These are phyloP conservation scores for Chauna torquata DNA, from an alignment of 2,113 vertebrate species.

Conservation along the genomic window DNA sequence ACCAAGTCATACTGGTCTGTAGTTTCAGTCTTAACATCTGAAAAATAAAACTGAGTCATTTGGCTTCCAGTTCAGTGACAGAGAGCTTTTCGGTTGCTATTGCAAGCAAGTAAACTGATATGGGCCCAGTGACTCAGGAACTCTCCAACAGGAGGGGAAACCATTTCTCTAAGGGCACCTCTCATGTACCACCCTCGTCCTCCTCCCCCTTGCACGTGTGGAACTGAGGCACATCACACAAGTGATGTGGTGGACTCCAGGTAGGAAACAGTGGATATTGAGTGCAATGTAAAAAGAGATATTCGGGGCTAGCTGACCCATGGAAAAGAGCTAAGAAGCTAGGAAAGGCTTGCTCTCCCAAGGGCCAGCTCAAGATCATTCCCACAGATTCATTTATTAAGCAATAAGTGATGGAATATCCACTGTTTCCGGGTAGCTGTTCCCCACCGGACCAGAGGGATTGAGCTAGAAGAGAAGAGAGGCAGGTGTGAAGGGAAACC, in stretches of 20 bases:
- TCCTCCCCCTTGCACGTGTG: not conserved
- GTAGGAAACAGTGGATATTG: not conserved
- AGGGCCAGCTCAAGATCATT: not conserved
- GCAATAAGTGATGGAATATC: not conserved
- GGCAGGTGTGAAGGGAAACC: not conserved
- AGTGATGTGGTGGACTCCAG: not conserved
- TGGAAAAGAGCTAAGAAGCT: not conserved
- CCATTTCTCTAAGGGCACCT: not conserved
- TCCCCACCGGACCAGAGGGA: not conserved
- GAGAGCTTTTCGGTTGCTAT: not conserved
- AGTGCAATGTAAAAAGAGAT: not conserved
- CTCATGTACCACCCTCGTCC: not conserved
- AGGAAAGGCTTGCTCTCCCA: not conserved
- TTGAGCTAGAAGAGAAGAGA: not conserved
- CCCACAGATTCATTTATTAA: not conserved
- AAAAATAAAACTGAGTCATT: slow-evolving; percentile 10
- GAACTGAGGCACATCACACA: not conserved
- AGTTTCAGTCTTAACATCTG: slow-evolving; percentile 19
- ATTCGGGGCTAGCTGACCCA: not conserved
- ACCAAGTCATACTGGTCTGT: not conserved
- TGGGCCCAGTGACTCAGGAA: not conserved
- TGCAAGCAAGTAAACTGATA: not conserved
- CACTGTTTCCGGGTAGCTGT: not conserved
- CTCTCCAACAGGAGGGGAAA: not conserved
- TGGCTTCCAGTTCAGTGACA: slow-evolving; percentile 20